Conservation (phyloP, 2,797 vertebrate genomes). For the Acipenser transmontanus region DNA sequence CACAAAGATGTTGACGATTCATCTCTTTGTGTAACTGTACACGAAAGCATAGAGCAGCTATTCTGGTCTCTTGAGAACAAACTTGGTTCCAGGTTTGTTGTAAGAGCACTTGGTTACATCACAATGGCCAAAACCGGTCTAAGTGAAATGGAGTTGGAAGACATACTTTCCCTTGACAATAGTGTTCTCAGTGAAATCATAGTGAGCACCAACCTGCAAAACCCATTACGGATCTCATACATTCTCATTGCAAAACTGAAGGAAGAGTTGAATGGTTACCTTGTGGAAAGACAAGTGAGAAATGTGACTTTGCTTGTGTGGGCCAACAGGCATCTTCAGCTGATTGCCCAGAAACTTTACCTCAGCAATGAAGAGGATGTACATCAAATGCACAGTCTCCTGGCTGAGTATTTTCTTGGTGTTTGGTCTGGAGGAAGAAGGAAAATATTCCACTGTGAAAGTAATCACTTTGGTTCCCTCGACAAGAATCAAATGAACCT, state of each 20-base stretch:
- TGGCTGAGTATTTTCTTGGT: conserved; percentile 97
- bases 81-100: conserved; percentile 80
- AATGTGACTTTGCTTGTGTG: conserved; percentile 90
- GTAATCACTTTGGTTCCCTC: conserved; percentile 78
- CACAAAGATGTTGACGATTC: conserved; percentile 95
- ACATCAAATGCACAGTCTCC: conserved; percentile 89
- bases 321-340: conserved; percentile 95
- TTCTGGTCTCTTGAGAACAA: conserved; percentile 92
- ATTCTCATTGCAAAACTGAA: conserved; percentile 86
- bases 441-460: conserved; percentile 82
- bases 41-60: conserved; percentile 94
- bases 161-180: conserved; percentile 93
- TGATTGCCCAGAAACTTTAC: conserved; percentile 95
- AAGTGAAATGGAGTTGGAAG: conserved; percentile 92
- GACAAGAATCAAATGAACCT: conserved; percentile 77
- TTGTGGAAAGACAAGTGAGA: conserved; percentile 91
- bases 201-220: conserved; percentile 71
- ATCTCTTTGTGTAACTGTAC: conserved; percentile 88
- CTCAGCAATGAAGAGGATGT: conserved; percentile 84
- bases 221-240: conserved; percentile 86
- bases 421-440: conserved; percentile 92
- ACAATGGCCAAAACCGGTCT: conserved; percentile 92
- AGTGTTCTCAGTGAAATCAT: conserved; percentile 84
- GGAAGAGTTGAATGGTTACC: conserved; percentile 87
- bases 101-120: conserved; percentile 90